Evolutionary conservation across 2,888 invertebrate genomes (phyloP), one percentile per base, ranked within the genome.

Genomic region (Caenorhabditis sp.): DNA sequence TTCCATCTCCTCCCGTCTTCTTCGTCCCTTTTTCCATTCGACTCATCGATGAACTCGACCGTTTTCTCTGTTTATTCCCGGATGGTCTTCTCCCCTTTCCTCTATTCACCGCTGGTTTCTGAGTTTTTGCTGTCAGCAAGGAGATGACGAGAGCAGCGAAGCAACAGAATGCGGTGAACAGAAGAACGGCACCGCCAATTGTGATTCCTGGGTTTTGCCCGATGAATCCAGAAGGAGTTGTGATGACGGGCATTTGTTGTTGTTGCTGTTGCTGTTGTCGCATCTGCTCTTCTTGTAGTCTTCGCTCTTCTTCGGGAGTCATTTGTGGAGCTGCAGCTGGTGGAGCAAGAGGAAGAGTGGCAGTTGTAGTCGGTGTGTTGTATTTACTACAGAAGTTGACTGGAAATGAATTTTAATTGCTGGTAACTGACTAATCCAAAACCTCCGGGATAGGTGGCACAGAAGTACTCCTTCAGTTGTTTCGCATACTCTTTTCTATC

Each of bases 181-280:
- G 14, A n/a, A 63, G 41, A n/a, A 63, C 63, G 28, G 10, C 63
- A 10, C 22, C 12, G 10, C 63, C 63, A 4, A 63, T 63, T 16
- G 44, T n/a, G 4, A 63, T 63, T 63, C 63, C 63, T 44, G 63
- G 63, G 44, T 63, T 63, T 10, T 63, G 16, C 2, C 24, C 63
- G 7, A 63, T 63, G 24, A 63, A 63, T 44, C 63, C 63, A 63
- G 63, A 63, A 8, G 63, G 63, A 16, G 63, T 63, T 28, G 63
- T 44, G n/a, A 44, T 14, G n/a, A 47, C 8, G 7, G 14, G 38
- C 6, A 38, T 38, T 38, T 38, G 38, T 12, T 10, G 12, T 61
- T 61, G 38, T 22, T 61, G 38, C 12, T 61, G 63, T 8, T 44
- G 63, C 12, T 61, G 61, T 16, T 61, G 61, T 26, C 41, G 61